Evolutionary conservation across 2,113 vertebrate genomes (phyloP).

Genomic region (Halichoeres trimaculatus): DNA sequence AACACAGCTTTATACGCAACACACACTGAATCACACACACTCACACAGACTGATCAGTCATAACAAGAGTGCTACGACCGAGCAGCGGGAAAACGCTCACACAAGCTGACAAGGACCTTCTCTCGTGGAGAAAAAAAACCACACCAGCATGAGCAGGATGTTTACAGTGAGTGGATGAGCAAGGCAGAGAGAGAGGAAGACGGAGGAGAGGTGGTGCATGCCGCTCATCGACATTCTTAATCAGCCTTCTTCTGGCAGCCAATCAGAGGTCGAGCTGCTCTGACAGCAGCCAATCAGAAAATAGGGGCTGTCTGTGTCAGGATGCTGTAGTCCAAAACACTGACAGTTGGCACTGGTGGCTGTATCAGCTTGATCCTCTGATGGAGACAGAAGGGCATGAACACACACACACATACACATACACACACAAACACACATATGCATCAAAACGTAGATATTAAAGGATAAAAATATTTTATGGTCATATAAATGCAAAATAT

Average conservation of each 20-base stretch:
- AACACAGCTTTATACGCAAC: not conserved
- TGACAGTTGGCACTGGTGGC: slow-evolving; percentile 59
- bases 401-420: not conserved
- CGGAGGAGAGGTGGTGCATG: slow-evolving; percentile 33
- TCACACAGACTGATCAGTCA: slow-evolving; percentile 25
- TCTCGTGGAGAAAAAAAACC: slow-evolving; percentile 49
- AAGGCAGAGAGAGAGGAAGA: slow-evolving; percentile 22
- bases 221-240: slow-evolving; percentile 81
- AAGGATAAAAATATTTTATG: not conserved
- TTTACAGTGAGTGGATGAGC: slow-evolving; percentile 62
- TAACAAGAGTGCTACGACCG: not conserved
- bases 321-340: slow-evolving; percentile 74
- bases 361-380: slow-evolving; percentile 33
- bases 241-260: slow-evolving; percentile 79
- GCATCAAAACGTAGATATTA: not conserved
- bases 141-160: slow-evolving; percentile 74
- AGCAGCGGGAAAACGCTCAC: slow-evolving; percentile 2
- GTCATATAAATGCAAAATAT: too few species aligned
- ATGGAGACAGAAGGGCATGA: slow-evolving; percentile 50
- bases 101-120: slow-evolving; percentile 50
- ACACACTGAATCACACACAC: not conserved
- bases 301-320: slow-evolving; percentile 70
- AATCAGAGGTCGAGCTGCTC: slow-evolving; percentile 80
- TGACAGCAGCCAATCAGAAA: slow-evolving; percentile 84
- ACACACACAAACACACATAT: too few species aligned